phyloP scores from a whole-genome alignment of 2,113 vertebrate genomes.

The Hassar affinis region DNA sequence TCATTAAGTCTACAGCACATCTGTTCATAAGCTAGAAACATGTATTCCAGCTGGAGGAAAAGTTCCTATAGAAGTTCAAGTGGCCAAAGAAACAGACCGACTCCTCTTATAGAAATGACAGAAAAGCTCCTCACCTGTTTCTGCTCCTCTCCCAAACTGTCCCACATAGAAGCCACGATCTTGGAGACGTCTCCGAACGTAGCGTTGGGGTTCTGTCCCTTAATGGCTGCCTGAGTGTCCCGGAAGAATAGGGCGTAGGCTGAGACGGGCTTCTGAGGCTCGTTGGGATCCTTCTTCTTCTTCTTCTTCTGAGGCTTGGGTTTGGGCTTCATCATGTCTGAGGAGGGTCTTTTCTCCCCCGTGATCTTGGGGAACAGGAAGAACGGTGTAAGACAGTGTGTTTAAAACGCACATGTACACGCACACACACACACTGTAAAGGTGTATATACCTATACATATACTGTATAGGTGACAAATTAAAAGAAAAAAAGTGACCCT shows the following conservation, averaged over 20 bases:
- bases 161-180: slow-evolving; percentile 99
- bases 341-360: slow-evolving; percentile 91
- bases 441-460: too few relatives aligned
- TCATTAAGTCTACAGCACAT: slow-evolving; percentile 5
- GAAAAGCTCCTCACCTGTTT: slow-evolving; percentile 81
- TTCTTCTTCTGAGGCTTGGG: slow-evolving; percentile 98
- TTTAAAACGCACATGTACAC: background rate
- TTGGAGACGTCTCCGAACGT: slow-evolving; percentile 97
- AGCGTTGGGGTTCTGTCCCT: slow-evolving; percentile 95
- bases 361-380: slow-evolving; percentile 72
- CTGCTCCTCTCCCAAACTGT: slow-evolving; percentile 94
- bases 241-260: slow-evolving; percentile 98
- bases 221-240: slow-evolving; percentile 97
- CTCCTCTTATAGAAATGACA: background rate
- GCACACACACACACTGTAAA: slow-evolving; percentile 5
- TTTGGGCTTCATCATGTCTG: slow-evolving; percentile 93
- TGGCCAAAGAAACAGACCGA: background rate
- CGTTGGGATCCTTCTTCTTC: slow-evolving; percentile 99
- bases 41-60: background rate
- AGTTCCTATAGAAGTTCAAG: background rate
- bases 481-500: too few relatives aligned
- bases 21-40: slow-evolving; percentile 1
- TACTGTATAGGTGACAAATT: too few relatives aligned
- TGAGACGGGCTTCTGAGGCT: slow-evolving; percentile 95
- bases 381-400: slow-evolving; percentile 1